These are phyloP conservation scores for Chunga burmeisteri DNA, from an alignment of 2,113 vertebrate genomes.

Conservation along the genomic window DNA sequence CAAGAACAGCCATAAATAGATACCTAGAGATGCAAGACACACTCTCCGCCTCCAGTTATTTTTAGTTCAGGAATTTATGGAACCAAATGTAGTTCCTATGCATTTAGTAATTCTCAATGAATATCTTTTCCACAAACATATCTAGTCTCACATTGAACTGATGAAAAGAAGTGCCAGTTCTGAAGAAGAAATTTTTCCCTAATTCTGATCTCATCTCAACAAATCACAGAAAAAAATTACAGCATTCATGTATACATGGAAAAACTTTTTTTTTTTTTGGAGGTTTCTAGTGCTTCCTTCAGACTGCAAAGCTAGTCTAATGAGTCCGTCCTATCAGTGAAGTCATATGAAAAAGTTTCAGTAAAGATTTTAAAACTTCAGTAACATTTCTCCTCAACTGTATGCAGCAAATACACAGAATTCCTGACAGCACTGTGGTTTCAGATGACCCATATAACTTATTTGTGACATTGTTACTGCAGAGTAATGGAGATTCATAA, in stretches of 20 bases:
- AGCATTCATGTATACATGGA: background rate
- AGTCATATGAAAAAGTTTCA: background rate
- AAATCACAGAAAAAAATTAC: background rate
- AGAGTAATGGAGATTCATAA: conserved; percentile 37
- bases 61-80: background rate
- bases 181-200: background rate
- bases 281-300: background rate
- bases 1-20: background rate
- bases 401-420: background rate
- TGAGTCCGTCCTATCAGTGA: background rate
- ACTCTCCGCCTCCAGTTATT: background rate
- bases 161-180: background rate
- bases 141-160: background rate
- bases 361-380: background rate
- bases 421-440: background rate
- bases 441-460: conserved; percentile 34
- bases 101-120: background rate
- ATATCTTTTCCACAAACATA: background rate
- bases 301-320: background rate
- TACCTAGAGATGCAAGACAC: background rate
- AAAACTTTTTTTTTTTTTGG: background rate
- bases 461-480: conserved; percentile 25
- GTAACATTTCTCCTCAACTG: background rate
- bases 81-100: background rate
- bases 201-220: background rate